Conservation (phyloP, 2,113 vertebrate species). For the Rhegmatorhina hoffmannsi region DNA sequence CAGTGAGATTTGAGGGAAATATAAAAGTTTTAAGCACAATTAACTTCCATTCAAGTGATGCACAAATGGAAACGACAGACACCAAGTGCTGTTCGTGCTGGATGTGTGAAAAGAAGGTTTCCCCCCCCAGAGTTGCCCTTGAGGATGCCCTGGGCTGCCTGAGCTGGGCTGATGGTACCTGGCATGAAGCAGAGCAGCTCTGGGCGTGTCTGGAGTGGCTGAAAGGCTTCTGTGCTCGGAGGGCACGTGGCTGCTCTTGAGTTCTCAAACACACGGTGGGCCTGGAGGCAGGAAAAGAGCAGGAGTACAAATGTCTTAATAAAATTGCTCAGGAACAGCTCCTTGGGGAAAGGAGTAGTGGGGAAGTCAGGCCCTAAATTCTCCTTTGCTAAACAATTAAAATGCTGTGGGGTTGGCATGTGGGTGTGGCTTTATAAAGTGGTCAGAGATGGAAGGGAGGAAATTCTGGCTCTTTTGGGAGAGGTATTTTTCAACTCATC, state of each 20-base stretch:
- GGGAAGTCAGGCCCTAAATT: neutral
- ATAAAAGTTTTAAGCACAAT: neutral
- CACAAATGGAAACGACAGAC: neutral
- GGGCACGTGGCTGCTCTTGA: neutral
- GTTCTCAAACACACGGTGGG: neutral
- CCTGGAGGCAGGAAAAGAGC: neutral
- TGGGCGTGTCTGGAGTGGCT: neutral
- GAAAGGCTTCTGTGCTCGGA: neutral
- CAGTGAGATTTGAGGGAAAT: neutral
- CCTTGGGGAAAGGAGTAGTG: neutral
- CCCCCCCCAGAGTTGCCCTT: neutral
- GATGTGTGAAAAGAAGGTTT: neutral
- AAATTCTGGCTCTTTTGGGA: neutral
- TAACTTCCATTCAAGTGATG: neutral
- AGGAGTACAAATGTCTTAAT: neutral
- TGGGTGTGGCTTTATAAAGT: neutral
- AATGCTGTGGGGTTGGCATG: rapidly evolving
- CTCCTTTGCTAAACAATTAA: neutral
- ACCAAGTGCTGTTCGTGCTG: neutral
- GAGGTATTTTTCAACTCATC: neutral
- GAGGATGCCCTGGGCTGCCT: neutral
- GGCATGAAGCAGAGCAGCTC: neutral
- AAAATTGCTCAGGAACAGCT: neutral
- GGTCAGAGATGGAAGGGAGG: neutral
- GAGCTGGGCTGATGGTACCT: neutral